These are phyloP conservation scores for Aratinga solstitialis DNA, from an alignment of 2,797 vertebrate genomes.

Conservation along the genomic window DNA sequence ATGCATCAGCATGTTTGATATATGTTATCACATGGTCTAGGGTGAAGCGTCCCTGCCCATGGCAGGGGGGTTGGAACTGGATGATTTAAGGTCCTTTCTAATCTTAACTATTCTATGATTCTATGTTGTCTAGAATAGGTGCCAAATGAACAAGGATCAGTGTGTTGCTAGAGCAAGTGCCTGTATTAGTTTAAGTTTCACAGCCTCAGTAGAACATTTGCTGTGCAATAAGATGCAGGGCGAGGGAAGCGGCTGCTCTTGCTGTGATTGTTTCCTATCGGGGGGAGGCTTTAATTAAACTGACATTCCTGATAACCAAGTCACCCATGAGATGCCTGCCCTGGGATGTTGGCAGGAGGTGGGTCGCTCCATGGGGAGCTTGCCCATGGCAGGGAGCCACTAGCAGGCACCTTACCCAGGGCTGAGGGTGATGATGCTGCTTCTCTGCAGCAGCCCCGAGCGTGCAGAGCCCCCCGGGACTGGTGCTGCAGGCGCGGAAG, in stretches of 20 bases:
- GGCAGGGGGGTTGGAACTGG: neutral
- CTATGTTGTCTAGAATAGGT: neutral
- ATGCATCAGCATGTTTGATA: accelerated
- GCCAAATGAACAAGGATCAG: neutral
- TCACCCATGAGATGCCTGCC: neutral
- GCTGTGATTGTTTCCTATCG: neutral
- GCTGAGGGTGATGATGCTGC: neutral
- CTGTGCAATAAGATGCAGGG: accelerated
- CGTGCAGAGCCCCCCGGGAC: neutral
- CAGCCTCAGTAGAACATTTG: neutral
- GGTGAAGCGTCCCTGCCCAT: neutral
- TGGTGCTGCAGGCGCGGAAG: neutral
- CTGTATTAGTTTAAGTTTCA: neutral
- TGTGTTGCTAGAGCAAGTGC: neutral
- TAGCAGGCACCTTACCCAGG: neutral
- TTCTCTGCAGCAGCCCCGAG: neutral
- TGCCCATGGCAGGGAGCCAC: neutral
- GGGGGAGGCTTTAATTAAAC: slow-evolving; percentile 10
- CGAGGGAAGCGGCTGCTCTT: neutral
- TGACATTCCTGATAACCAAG: neutral
- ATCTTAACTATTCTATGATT: neutral
- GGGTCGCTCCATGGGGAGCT: neutral
- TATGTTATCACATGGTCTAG: neutral
- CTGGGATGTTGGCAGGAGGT: neutral
- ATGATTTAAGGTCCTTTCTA: neutral